Percentiles rank a stretch among this genome's conserved stretches.
These are phyloP conservation scores for Metopolophium dirhodum DNA, from an alignment of 1,140 invertebrate species.

Conservation along the genomic window DNA sequence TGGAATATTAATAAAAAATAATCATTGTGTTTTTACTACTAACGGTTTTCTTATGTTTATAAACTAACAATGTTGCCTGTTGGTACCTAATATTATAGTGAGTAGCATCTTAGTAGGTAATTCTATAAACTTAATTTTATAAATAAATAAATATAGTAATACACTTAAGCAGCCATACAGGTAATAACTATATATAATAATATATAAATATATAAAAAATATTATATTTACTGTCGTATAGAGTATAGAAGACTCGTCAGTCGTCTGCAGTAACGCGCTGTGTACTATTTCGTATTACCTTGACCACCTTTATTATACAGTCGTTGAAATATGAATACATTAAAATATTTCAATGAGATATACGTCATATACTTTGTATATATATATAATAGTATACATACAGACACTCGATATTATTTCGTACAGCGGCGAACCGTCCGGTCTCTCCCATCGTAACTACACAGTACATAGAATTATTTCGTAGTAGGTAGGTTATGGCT, in stretches of 20 bases:
- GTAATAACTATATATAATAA: not conserved
- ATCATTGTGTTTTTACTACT: not conserved
- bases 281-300: constrained; percentile 26
- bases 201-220: not conserved
- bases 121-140: not conserved
- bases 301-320: constrained; percentile 2
- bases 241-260: not conserved
- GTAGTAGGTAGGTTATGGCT: not conserved
- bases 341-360: constrained; percentile 20
- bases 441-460: not conserved
- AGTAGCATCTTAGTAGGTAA: not conserved
- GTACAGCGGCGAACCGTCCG: not conserved
- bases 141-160: not conserved
- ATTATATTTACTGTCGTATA: not conserved
- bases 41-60: not conserved
- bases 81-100: not conserved
- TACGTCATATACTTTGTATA: not conserved
- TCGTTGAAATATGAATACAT: constrained; percentile 1
- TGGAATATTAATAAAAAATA: not conserved
- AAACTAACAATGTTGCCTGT: not conserved
- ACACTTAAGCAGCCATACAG: not conserved
- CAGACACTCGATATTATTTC: not conserved
- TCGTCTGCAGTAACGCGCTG: not conserved
- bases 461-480: not conserved
- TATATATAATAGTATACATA: not conserved